Conservation (phyloP, 2,113 vertebrate species). For the Pithys albifrons region DNA sequence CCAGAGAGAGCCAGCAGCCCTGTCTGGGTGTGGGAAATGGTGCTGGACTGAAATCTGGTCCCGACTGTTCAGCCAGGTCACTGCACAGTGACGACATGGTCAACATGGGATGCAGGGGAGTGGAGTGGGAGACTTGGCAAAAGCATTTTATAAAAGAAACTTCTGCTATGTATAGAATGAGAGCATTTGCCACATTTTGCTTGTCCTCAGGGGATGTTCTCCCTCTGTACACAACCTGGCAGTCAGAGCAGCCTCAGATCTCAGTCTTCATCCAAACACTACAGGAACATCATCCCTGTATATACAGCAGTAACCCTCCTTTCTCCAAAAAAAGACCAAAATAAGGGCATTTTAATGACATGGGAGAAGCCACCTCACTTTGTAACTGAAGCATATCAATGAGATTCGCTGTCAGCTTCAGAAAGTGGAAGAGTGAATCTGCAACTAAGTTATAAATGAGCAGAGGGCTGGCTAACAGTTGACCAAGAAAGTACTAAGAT, state of each 20-base stretch:
- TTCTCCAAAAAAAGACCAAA: neutral
- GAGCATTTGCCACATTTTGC: neutral
- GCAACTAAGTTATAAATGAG: neutral
- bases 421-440: neutral
- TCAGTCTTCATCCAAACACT: neutral
- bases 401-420: neutral
- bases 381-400: neutral
- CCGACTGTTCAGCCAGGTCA: neutral
- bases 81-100: neutral
- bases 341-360: neutral
- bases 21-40: accelerated
- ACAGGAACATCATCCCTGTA: neutral
- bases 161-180: neutral
- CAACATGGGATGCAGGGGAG: neutral
- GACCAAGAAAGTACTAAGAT: neutral
- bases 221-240: neutral
- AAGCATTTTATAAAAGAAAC: neutral
- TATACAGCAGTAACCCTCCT: neutral
- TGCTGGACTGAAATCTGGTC: neutral
- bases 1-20: neutral
- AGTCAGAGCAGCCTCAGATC: neutral
- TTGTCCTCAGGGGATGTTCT: neutral
- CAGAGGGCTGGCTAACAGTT: neutral
- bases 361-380: neutral
- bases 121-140: neutral